Evolutionary conservation across 2,113 vertebrate genomes (phyloP).

Genomic region (Chlamydotis undulata): DNA sequence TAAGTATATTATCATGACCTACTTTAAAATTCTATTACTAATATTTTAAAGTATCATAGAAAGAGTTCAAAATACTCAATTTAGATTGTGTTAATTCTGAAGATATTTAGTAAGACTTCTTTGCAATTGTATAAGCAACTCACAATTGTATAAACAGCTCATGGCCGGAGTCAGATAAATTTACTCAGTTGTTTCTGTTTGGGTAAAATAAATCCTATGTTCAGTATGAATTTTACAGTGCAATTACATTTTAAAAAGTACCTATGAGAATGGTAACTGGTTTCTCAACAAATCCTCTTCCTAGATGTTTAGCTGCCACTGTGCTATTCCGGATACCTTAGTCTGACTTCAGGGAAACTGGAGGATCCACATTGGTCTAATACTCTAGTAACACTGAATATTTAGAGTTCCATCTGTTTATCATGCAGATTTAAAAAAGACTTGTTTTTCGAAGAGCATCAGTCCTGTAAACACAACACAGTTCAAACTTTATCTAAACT

Average conservation of each 20-base stretch:
- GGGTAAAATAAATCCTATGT: neutral
- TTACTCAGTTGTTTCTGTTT: neutral
- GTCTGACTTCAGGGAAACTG: neutral
- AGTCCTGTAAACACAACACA: neutral
- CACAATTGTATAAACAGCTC: neutral
- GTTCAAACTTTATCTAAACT: neutral
- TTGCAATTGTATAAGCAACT: neutral
- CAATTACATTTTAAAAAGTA: neutral
- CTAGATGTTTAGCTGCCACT: neutral
- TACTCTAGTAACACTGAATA: neutral
- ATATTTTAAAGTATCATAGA: slow-evolving; percentile 18
- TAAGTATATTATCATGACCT: neutral
- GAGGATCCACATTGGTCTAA: neutral
- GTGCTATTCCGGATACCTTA: slow-evolving; percentile 2
- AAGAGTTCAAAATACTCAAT: neutral
- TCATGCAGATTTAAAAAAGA: neutral
- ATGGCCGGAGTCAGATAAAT: neutral
- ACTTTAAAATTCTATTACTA: neutral
- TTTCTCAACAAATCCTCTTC: neutral
- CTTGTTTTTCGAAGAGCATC: neutral
- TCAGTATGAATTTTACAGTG: neutral
- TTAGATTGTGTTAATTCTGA: neutral
- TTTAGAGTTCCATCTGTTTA: neutral
- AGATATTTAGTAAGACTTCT: neutral
- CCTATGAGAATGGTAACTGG: neutral